Evolutionary conservation across 2,113 vertebrate species (phyloP).

Genomic region (Emydura subglobosa): DNA sequence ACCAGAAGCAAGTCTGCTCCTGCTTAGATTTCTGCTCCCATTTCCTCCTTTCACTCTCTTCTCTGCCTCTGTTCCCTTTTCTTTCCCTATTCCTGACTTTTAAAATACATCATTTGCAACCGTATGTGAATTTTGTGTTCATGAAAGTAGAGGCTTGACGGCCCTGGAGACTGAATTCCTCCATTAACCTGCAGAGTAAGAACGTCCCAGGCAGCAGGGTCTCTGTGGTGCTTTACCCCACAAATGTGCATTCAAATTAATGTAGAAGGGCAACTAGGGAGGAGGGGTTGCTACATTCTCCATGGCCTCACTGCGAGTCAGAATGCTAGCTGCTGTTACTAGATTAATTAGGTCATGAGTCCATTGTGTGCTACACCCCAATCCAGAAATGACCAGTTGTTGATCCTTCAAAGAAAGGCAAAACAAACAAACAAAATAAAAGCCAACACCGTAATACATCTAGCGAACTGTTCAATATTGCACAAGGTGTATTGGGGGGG

Average conservation of each 20-base stretch:
- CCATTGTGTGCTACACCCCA: neutral
- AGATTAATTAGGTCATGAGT: neutral
- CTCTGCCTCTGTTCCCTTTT: neutral
- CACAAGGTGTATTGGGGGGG: neutral
- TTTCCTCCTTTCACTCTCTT: neutral
- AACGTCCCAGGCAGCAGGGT: neutral
- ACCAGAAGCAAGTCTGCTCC: neutral
- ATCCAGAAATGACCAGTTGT: neutral
- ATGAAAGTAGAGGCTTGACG: neutral
- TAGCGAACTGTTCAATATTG: neutral
- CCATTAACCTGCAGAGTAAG: neutral
- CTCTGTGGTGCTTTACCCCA: neutral
- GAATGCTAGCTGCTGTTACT: neutral
- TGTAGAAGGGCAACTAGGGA: neutral
- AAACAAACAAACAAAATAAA: neutral
- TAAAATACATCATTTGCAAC: neutral
- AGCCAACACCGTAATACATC: neutral
- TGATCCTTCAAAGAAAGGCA: neutral
- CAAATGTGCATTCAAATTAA: neutral
- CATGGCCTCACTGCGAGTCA: neutral
- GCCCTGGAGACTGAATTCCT: neutral
- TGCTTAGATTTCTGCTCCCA: neutral
- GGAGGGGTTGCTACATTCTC: neutral
- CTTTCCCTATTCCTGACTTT: neutral
- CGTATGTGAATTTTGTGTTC: neutral